Evolutionary conservation across 2,888 invertebrate species (phyloP).

Genomic region (Crematogaster levior): DNA sequence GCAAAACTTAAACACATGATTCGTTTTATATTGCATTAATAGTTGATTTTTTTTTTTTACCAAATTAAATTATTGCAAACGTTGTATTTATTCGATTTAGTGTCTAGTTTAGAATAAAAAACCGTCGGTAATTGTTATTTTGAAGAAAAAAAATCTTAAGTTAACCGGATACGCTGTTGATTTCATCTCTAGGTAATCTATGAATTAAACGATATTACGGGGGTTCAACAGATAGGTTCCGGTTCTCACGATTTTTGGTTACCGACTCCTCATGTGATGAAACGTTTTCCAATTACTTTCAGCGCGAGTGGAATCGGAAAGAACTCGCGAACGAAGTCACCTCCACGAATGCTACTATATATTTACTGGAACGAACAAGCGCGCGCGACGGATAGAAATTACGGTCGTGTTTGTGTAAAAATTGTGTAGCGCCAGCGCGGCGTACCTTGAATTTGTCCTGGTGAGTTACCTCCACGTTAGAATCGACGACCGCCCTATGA

Average conservation of each 20-base stretch:
- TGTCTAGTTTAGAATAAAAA: neutral
- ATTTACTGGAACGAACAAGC: conserved; percentile 27
- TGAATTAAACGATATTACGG: neutral
- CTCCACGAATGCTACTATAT: conserved; percentile 20
- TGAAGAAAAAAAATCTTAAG: conserved; percentile 6
- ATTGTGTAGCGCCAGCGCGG: conserved; percentile 18
- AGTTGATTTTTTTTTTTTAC: too few relatives aligned
- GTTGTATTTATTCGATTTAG: neutral
- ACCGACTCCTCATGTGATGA: conserved; percentile 28
- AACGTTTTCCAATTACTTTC: conserved; percentile 47
- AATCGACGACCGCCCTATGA: conserved; percentile 50
- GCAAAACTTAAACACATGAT: neutral
- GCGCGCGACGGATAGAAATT: conserved; percentile 8
- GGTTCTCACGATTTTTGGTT: conserved; percentile 35
- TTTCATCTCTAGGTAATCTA: conserved; percentile 11
- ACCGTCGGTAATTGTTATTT: neutral
- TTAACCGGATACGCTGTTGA: conserved; percentile 5
- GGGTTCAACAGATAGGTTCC: neutral
- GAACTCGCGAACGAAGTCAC: conserved; percentile 22
- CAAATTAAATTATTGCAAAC: neutral
- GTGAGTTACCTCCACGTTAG: conserved; percentile 42
- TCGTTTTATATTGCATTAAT: neutral
- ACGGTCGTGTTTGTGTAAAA: conserved; percentile 42
- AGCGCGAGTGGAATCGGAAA: conserved; percentile 30
- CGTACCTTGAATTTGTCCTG: conserved; percentile 44